Evolutionary conservation across 2,797 vertebrate species (phyloP).

Genomic region (Amblyraja radiata): DNA sequence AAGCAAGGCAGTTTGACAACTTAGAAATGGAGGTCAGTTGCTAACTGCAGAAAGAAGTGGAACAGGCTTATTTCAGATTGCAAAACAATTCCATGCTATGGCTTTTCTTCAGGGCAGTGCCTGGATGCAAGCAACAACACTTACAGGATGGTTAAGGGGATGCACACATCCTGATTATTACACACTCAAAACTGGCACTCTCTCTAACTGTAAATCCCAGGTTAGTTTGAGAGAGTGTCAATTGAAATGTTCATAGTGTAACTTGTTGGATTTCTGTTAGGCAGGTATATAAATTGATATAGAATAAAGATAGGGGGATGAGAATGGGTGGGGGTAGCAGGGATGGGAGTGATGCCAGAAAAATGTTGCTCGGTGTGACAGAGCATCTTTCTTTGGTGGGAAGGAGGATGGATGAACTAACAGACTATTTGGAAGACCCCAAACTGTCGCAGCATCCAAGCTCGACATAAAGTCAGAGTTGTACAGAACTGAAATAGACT

Average conservation of each 20-base stretch:
- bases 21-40: neutral
- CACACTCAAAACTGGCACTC: neutral
- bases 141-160: neutral
- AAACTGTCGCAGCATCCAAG: no score
- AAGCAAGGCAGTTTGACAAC: no score
- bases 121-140: no score
- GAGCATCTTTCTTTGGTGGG: no score
- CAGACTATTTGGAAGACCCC: no score
- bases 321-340: no score
- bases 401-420: no score
- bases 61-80: neutral
- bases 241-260: neutral
- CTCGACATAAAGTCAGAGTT: no score
- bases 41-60: neutral
- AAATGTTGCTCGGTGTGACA: no score
- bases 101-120: neutral
- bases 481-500: no score
- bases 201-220: neutral
- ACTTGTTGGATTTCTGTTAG: neutral
- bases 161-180: neutral
- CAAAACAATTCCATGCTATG: neutral
- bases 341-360: no score
- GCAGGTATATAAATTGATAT: neutral
- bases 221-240: neutral
- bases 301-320: neutral